A percentile compares a stretch with the other conserved stretches of the same genome.
These are phyloP conservation scores for Magallana gigas DNA, from an alignment of 1,140 invertebrate genomes.

Conservation along the genomic window DNA sequence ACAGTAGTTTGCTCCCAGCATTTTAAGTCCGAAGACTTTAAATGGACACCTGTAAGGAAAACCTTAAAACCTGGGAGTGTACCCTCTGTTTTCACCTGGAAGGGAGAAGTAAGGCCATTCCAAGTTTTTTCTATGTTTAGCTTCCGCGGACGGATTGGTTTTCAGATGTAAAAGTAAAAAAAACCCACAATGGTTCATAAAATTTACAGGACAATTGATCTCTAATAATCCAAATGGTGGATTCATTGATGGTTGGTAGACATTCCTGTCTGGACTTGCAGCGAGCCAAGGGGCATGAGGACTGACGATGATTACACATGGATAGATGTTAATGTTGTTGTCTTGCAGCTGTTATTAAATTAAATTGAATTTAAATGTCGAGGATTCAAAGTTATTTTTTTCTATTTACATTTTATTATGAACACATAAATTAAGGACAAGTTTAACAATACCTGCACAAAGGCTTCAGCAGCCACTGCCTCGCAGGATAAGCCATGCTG, in stretches of 20 bases:
- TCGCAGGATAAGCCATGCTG: not conserved
- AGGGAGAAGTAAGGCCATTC: too few relatives aligned
- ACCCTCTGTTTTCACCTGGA: too few relatives aligned
- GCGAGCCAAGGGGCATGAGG: constrained; percentile 44
- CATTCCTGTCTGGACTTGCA: constrained; percentile 54
- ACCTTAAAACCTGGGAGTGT: too few relatives aligned
- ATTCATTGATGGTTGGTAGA: constrained; percentile 39
- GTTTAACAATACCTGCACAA: too few relatives aligned
- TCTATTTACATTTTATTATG: constrained; percentile 35
- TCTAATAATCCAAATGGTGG: not conserved
- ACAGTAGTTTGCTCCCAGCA: too few relatives aligned
- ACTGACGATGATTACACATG: constrained; percentile 46
- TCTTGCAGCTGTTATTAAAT: constrained; percentile 15
- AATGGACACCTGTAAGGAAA: too few relatives aligned
- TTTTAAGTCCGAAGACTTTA: too few relatives aligned
- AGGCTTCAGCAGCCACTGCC: too few relatives aligned
- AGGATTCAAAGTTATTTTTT: not conserved
- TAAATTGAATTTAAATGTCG: not conserved
- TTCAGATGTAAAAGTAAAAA: too few relatives aligned
- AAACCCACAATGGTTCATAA: not conserved
- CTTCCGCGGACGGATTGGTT: too few relatives aligned
- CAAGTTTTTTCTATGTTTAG: too few relatives aligned
- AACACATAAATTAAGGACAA: not conserved
- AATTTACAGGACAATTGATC: not conserved
- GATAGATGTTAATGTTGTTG: constrained; percentile 51